Conservation (phyloP, 2,113 vertebrate genomes). For the Empidonax alnorum region DNA sequence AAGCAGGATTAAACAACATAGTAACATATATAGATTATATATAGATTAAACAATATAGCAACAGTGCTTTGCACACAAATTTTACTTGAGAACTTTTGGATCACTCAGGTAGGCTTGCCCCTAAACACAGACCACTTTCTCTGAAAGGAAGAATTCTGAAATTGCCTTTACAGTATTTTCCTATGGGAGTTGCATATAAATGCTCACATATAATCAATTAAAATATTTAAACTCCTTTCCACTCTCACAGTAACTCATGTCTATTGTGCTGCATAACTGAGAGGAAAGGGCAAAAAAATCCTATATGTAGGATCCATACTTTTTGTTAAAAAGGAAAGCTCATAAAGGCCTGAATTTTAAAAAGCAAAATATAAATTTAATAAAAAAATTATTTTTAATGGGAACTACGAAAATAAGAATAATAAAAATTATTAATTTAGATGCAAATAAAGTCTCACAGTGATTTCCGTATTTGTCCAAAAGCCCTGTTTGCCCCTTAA, state of each 20-base stretch:
- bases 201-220: not conserved
- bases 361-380: not conserved
- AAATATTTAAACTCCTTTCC: not conserved
- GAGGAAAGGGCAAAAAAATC: not conserved
- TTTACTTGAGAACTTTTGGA: not conserved
- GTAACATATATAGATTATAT: not conserved
- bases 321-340: not conserved
- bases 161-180: not conserved
- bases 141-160: not conserved
- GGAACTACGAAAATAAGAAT: not conserved
- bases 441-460: not conserved
- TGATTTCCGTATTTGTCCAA: not conserved
- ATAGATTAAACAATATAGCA: not conserved
- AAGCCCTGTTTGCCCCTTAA: not conserved
- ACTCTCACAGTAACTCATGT: not conserved
- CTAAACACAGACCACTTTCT: not conserved
- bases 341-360: not conserved
- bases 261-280: not conserved
- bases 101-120: not conserved
- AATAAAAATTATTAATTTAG: not conserved
- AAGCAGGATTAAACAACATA: not conserved
- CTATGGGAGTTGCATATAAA: not conserved
- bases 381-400: not conserved
- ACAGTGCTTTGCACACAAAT: not conserved
- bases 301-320: not conserved